Evolutionary conservation across 2,113 vertebrate species (phyloP), one percentile per base, ranked within the genome.

Genomic region (Antigone vipio): DNA sequence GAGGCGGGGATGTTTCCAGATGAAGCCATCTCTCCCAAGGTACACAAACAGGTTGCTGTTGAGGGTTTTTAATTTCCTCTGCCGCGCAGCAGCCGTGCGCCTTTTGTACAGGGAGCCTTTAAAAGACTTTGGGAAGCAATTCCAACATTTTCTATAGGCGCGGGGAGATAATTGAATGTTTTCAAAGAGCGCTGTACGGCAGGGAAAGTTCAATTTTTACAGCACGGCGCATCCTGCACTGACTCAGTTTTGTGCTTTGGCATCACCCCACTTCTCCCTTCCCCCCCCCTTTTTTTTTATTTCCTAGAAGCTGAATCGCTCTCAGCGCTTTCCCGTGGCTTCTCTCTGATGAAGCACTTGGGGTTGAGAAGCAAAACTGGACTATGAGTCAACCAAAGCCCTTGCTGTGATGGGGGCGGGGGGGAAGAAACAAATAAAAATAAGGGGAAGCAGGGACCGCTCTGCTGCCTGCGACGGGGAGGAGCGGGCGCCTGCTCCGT

Each of bases 121-220:
- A 97, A 97, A 44, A 97, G 95, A 35, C 96, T 97, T 96, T 85
- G 94, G 97, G 97, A 98, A 97, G 98, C 97, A 95, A 97, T 95
- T 96, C 97, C 97, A 91, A 6, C 26, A 22, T 64, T 97, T 97
- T 97, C 98, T 96, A 81, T 91, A 96, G 98, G 97, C 71, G n/a
- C 67, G 16, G 97, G 96, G 96, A 98, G 97, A 96, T 96, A 96
- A 97, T 96, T 96, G 97, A 97, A 95, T 81, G 93, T 96, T 98
- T 98, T 97, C 97, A 85, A 80, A 97, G 98, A 93, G 47, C 50
- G 29, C 92, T 90, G 88, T 34, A 44, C 55, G 94, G 94, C 98
- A 94, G 92, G 91, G 93, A 76, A 96, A 97, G 97, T 97, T 98
- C 97, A 77, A 71, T 97, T 93, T 52, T 68, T 92, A 92, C 95